phyloP scores from a whole-genome alignment of 2,888 invertebrate species.

The Synanthedon myopaeformis region DNA sequence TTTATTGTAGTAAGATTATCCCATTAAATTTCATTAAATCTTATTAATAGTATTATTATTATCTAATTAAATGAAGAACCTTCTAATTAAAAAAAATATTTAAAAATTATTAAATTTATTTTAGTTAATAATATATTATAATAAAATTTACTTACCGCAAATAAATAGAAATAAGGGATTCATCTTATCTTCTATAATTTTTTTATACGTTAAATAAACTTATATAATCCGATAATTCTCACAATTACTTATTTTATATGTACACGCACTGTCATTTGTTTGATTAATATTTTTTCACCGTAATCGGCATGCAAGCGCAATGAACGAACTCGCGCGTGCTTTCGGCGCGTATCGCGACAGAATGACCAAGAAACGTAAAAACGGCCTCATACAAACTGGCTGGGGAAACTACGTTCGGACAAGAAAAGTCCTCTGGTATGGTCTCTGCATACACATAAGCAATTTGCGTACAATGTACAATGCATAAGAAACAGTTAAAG shows the following conservation, averaged over 20 bases:
- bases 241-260: background rate
- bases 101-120: too few relatives aligned
- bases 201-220: background rate
- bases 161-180: constrained; percentile 40
- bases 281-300: constrained; percentile 4
- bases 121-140: too few relatives aligned
- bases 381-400: constrained; percentile 14
- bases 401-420: constrained; percentile 9
- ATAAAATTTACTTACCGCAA: constrained; percentile 39
- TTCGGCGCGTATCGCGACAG: constrained; percentile 48
- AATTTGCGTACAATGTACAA: constrained; percentile 11
- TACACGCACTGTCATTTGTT: constrained; percentile 7
- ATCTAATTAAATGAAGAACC: too few relatives aligned
- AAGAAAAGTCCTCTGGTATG: constrained; percentile 9
- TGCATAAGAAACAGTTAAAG: constrained; percentile 4
- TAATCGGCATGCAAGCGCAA: constrained; percentile 6
- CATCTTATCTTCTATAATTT: constrained; percentile 23
- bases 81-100: too few relatives aligned
- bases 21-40: too few relatives aligned
- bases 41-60: too few relatives aligned
- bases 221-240: background rate
- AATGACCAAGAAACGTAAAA: constrained; percentile 23
- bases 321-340: constrained; percentile 40
- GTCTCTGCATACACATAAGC: constrained; percentile 8
- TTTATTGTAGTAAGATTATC: too few relatives aligned